Percentiles rank a stretch among this genome's conserved stretches.
phyloP scores from a whole-genome alignment of 2,888 invertebrate species.

The Acanthacorydalis orientalis region DNA sequence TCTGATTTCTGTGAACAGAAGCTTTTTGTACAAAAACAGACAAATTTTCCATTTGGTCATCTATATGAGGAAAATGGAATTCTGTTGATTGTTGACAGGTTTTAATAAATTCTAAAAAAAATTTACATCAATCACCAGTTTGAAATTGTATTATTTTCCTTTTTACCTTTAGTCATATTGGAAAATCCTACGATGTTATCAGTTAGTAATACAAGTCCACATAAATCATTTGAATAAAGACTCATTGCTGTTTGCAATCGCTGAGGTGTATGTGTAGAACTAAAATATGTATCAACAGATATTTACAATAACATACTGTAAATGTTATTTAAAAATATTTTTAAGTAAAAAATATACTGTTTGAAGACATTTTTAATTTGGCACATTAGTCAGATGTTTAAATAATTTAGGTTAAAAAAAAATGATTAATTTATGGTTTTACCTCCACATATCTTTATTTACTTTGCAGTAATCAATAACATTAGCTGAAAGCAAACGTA shows the following conservation, averaged over 20 bases:
- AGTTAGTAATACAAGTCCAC: conserved; percentile 72
- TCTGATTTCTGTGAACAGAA: conserved; percentile 10
- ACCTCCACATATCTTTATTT: conserved; percentile 12
- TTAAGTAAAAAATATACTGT: too few species aligned
- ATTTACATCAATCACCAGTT: conserved; percentile 12
- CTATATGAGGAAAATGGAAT: conserved; percentile 81
- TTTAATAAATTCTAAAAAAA: conserved; percentile 41
- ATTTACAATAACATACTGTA: neutral
- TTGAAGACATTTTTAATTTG: too few species aligned
- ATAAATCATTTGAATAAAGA: conserved; percentile 81
- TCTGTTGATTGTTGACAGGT: conserved; percentile 73
- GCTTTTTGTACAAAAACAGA: conserved; percentile 18
- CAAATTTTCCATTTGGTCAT: conserved; percentile 66
- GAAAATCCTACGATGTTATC: conserved; percentile 31
- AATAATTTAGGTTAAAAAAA: too few species aligned
- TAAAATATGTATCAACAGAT: conserved; percentile 11
- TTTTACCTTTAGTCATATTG: conserved; percentile 19
- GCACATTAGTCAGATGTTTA: too few species aligned
- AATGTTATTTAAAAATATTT: conserved; percentile 3
- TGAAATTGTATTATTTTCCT: neutral
- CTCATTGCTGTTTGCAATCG: conserved; percentile 84
- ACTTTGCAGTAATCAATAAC: conserved; percentile 62
- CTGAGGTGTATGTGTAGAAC: conserved; percentile 50
- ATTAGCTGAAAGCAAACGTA: conserved; percentile 75
- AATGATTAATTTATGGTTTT: neutral